These are phyloP conservation scores for Cyprinodon variegatus DNA, from an alignment of 2,113 vertebrate species.

Conservation along the genomic window DNA sequence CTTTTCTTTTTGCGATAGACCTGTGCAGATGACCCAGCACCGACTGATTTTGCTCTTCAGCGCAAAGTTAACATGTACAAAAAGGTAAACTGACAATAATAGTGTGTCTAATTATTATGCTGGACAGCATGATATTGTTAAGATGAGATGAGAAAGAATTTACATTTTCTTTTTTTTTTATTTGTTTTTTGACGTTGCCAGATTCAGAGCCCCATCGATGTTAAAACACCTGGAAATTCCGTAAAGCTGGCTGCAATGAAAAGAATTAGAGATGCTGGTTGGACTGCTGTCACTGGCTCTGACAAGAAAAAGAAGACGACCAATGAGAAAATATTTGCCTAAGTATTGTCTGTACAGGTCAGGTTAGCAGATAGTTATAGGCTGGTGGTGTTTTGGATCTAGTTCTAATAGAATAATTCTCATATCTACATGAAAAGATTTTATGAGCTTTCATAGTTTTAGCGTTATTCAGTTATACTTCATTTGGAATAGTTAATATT, in stretches of 20 bases:
- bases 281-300: slow-evolving; percentile 83
- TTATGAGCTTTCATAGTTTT: background rate
- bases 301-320: slow-evolving; percentile 87
- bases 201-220: slow-evolving; percentile 63
- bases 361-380: background rate
- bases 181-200: slow-evolving; percentile 6
- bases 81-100: slow-evolving; percentile 51
- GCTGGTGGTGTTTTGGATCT: background rate
- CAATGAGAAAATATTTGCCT: slow-evolving; percentile 83
- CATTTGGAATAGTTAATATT: background rate
- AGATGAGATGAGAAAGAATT: background rate
- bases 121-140: background rate
- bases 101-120: background rate
- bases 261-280: slow-evolving; percentile 86
- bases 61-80: slow-evolving; percentile 20
- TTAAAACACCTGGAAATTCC: slow-evolving; percentile 79
- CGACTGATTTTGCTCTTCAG: background rate
- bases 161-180: background rate
- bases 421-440: background rate
- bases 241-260: slow-evolving; percentile 83
- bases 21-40: slow-evolving; percentile 25
- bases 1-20: slow-evolving; percentile 48
- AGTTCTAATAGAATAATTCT: background rate
- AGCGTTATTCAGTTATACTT: background rate
- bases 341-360: background rate